Percentiles rank a stretch among this genome's conserved stretches.
phyloP scores from a whole-genome alignment of 2,113 vertebrate genomes.

The Typhlomys cinereus region DNA sequence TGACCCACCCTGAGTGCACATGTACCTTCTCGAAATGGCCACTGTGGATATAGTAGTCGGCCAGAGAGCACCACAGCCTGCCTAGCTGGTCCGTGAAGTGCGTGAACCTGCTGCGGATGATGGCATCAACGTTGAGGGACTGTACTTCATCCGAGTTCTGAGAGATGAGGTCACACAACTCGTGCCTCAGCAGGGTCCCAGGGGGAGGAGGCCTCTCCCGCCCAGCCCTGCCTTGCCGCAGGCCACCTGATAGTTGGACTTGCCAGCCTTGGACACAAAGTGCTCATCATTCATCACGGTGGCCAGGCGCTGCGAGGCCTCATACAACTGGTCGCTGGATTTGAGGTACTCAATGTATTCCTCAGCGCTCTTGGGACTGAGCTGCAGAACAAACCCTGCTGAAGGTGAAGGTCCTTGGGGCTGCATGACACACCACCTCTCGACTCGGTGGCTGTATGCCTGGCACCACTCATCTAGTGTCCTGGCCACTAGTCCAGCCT shows the following conservation, averaged over 20 bases:
- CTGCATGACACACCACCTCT: too few species aligned
- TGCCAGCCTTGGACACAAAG: conserved; percentile 95
- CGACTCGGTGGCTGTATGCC: not conserved
- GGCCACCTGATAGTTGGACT: conserved; percentile 94
- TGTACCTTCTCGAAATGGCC: conserved; percentile 95
- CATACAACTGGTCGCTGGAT: conserved; percentile 91
- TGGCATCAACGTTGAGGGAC: conserved; percentile 93
- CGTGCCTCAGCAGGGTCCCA: conserved; percentile 90
- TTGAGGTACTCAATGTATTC: conserved; percentile 94
- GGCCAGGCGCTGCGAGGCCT: conserved; percentile 91
- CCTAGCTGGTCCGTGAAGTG: conserved; percentile 96
- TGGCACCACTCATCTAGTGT: too few species aligned
- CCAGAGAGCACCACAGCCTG: conserved; percentile 94
- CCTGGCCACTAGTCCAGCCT: too few species aligned
- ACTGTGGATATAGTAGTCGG: conserved; percentile 95
- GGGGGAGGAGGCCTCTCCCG: accelerated
- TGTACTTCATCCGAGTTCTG: conserved; percentile 94
- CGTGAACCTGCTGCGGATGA: conserved; percentile 94
- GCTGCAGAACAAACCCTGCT: conserved; percentile 73
- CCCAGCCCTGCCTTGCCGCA: conserved; percentile 44
- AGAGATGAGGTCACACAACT: conserved; percentile 94
- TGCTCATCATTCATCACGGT: conserved; percentile 92
- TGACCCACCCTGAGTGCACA: accelerated
- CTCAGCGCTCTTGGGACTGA: conserved; percentile 93
- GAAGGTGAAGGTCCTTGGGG: not conserved